These are phyloP conservation scores for Nycticebus coucang DNA, from an alignment of 2,113 vertebrate genomes.

Conservation along the genomic window DNA sequence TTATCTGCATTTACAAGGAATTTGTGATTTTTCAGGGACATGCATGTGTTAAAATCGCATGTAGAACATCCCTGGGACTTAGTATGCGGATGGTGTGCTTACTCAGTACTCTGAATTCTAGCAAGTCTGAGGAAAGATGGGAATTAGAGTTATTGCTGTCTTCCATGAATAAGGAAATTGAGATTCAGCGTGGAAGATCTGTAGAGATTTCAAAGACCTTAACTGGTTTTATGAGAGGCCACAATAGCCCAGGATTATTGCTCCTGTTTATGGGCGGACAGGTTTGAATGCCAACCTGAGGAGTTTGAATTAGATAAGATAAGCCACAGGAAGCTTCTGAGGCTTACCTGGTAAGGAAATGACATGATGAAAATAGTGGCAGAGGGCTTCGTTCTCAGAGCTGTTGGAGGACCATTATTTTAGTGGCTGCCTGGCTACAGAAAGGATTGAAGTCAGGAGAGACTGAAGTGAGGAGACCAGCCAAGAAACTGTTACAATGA, in stretches of 20 bases:
- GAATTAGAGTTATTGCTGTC: constrained; percentile 63
- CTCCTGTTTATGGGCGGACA: constrained; percentile 52
- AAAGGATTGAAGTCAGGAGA: neutral
- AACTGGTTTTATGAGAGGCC: constrained; percentile 7
- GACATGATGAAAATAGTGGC: constrained; percentile 40
- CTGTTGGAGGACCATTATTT: constrained; percentile 16
- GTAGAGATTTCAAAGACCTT: constrained; percentile 48
- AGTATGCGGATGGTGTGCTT: constrained; percentile 45
- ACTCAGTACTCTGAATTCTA: constrained; percentile 38
- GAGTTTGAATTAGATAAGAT: constrained; percentile 49
- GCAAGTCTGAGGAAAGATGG: constrained; percentile 58
- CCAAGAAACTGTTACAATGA: neutral
- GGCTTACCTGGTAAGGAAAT: constrained; percentile 26
- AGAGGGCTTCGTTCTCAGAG: neutral
- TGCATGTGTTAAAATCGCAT: neutral
- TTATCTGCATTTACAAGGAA: neutral
- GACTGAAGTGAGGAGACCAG: neutral
- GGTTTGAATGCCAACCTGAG: constrained; percentile 39
- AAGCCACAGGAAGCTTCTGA: neutral
- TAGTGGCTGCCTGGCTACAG: neutral
- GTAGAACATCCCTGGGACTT: neutral
- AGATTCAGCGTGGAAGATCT: neutral
- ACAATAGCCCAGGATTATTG: constrained; percentile 35
- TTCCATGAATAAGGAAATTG: constrained; percentile 67
- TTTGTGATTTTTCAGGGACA: neutral